These are phyloP conservation scores for Lepilemur septentrionalis DNA, from an alignment of 2,797 vertebrate species.

Conservation along the genomic window DNA sequence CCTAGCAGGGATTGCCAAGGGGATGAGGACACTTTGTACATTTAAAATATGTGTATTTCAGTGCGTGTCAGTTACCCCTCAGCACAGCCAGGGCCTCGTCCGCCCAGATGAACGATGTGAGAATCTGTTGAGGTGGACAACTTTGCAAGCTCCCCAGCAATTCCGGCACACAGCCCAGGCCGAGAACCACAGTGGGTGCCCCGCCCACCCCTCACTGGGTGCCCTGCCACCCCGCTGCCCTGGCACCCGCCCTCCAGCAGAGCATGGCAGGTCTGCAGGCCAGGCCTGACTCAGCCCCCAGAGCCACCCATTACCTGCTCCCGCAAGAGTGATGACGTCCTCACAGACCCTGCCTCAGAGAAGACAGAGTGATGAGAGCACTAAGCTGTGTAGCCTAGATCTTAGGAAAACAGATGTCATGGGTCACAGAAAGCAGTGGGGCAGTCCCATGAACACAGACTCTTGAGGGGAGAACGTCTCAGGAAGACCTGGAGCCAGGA, in stretches of 20 bases:
- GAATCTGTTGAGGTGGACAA: neutral
- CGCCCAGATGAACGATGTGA: fast-evolving
- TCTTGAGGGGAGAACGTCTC: neutral
- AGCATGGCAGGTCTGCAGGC: neutral
- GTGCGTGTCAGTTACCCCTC: neutral
- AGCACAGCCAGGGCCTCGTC: neutral
- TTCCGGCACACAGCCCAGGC: neutral
- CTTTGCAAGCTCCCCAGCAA: neutral
- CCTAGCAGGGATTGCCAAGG: neutral
- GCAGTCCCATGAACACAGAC: neutral
- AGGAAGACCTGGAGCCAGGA: neutral
- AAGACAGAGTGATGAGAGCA: neutral
- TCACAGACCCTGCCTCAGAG: neutral
- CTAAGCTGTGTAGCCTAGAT: neutral
- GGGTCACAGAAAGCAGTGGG: neutral
- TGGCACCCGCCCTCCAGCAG: neutral
- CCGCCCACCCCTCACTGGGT: neutral
- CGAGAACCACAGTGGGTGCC: neutral
- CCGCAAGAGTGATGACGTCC: neutral
- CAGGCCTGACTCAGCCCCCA: too few relatives aligned
- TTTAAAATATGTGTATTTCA: neutral
- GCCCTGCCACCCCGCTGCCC: neutral
- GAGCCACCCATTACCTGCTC: neutral
- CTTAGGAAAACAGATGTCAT: neutral
- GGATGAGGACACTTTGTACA: neutral